A percentile compares a stretch with the other conserved stretches of the same genome.
Conservation (phyloP, 2,888 invertebrate species). For the Thereva unica region DNA sequence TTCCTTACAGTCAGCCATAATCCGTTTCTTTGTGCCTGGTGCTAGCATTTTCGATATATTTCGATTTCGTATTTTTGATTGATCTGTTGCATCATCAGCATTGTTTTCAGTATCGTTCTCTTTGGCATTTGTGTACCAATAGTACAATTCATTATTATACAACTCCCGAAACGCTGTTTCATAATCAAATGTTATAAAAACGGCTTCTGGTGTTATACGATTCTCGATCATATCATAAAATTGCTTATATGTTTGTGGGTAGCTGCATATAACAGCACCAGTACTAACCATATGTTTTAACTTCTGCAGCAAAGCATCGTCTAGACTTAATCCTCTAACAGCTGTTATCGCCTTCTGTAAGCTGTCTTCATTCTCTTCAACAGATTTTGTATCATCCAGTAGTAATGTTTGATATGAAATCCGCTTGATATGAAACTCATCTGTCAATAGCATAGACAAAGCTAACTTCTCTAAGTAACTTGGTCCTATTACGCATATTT, state of each 20-base stretch:
- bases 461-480: slow-evolving; percentile 63
- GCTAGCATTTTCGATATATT: not conserved
- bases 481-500: slow-evolving; percentile 65
- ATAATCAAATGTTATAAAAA: slow-evolving; percentile 52
- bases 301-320: not conserved
- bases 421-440: slow-evolving; percentile 58
- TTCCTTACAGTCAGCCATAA: slow-evolving; percentile 9
- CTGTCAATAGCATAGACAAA: slow-evolving; percentile 60
- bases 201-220: slow-evolving; percentile 60
- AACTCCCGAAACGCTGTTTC: slow-evolving; percentile 62
- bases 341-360: not conserved
- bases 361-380: not conserved
- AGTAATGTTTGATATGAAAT: not conserved
- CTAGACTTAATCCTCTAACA: not conserved
- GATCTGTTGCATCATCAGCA: slow-evolving; percentile 6
- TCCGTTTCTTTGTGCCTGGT: not conserved
- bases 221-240: slow-evolving; percentile 55
- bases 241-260: slow-evolving; percentile 58
- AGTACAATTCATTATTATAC: slow-evolving; percentile 58
- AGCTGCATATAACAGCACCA: slow-evolving; percentile 65
- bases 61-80: not conserved
- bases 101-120: too few species aligned
- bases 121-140: not conserved
- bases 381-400: slow-evolving; percentile 2
- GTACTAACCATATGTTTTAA: slow-evolving; percentile 41